Evolutionary conservation across 2,113 vertebrate genomes (phyloP), one percentile per base, ranked within the genome.

Genomic region (Ellobius talpinus): DNA sequence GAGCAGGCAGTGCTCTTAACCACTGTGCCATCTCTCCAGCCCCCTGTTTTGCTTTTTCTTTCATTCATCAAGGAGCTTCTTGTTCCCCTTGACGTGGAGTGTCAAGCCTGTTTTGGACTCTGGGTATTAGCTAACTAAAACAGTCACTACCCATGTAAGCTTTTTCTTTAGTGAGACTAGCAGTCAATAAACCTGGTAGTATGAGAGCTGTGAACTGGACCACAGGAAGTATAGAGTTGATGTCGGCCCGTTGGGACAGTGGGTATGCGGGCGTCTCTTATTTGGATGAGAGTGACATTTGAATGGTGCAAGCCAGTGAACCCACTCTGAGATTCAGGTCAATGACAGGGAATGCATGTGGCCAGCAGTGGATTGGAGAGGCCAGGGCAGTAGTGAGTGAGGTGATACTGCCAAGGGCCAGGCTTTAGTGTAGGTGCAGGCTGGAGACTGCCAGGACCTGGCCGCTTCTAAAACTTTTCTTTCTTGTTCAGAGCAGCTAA

Each of bases 231-330:
- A 23, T 82, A 31, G 73, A 70, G 61, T 61, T 89, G 77, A 74
- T 47, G 7, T 45, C 17, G 24, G 66, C 87, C 77, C 2, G 65
- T 81, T 81, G 24, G 39, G 55, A 6, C 36, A 65, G 11, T 29
- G 8, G 16, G 50, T 7, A 65, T 42, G 33, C 65, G 61, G 33
- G n/a, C 42, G 7, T 66, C 61, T 94, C 17, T 95, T 21, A 36
- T 93, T 77, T 92, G 85, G 24, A 26, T 39, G 77, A 91, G 77
- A 91, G 39, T 77, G 76, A 94, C 65, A 9, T 45, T 93, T 68
- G 55, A 85, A 50, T 33, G 81, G 68, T 74, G 7, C 79, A 12
- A 6, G 12, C 39, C 33, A 55, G 16, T 2, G 39, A 55, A 63
- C 84, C 52, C 14, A 0, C 0, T 39, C 11, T 23, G 61, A 8